Evolutionary conservation across 1,140 invertebrate species (phyloP).

Genomic region (Sesamia nonagrioides): DNA sequence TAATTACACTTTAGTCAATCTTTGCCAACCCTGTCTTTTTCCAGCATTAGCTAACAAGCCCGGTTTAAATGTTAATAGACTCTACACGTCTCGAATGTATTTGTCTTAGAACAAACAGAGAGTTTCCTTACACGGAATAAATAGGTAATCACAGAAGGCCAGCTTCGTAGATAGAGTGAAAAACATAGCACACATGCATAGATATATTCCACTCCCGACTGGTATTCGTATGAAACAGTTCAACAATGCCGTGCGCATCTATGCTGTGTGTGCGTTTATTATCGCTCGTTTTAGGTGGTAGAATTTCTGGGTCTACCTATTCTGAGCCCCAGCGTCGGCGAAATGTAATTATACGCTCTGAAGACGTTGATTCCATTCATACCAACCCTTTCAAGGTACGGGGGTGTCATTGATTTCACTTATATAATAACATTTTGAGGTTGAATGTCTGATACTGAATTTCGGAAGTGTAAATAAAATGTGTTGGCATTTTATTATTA

Average conservation of each 20-base stretch:
- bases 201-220: neutral
- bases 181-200: neutral
- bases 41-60: neutral
- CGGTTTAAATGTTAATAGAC: constrained; percentile 37
- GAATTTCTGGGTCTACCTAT: neutral
- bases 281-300: neutral
- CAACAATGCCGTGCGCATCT: too few species aligned
- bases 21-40: neutral
- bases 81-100: neutral
- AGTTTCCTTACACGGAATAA: neutral
- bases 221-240: neutral
- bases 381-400: constrained; percentile 20
- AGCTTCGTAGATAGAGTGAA: neutral
- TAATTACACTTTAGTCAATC: neutral
- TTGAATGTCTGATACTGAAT: neutral
- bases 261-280: neutral
- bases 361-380: constrained; percentile 28
- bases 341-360: constrained; percentile 32
- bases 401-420: constrained; percentile 6
- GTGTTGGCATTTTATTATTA: neutral
- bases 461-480: neutral
- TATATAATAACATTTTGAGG: neutral
- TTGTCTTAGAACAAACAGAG: constrained; percentile 27
- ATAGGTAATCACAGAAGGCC: neutral
- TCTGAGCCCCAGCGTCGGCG: neutral